Evolutionary conservation across 1,140 invertebrate genomes (phyloP), one percentile per base, ranked within the genome.

Genomic region (Pygmarrhopalites habei): DNA sequence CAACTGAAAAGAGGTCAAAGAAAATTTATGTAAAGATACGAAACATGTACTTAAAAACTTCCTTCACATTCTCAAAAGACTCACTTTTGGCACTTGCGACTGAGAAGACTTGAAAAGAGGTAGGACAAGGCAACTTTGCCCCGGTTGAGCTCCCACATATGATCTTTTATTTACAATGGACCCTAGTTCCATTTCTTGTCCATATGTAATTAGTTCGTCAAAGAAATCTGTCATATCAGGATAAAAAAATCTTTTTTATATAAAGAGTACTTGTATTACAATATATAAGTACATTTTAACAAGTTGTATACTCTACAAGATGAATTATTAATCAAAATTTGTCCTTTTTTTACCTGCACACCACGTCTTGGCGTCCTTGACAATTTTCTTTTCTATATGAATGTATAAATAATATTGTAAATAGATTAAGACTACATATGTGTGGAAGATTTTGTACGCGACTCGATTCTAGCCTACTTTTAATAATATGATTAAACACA

Each of bases 131-230:
- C 62, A 47, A 51, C 35, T 64, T 66, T 71, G 69, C 17, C 69
- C 69, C 21, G 69, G 69, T 46, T 71, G 69, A 4, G 69, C 69
- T 43, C 69, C 69, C 19, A 71, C 69, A 30, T 71, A 71, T 15
- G 66, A 59, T 32, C 69, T 55, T 62, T 65, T 66, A 25, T 66
- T 39, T 17, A 71, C 55, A 2, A 63, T 56, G 43, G 60, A 23
- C 23, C 65, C 65, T 21, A 71, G 15, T 46, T 68, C 67, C 19
- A 71, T 25, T 49, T 65, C 60, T 61, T 71, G 66, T 21, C 58
- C 69, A 19, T 53, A 49, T 60, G 39, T 65, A 26, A 71, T 66
- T 35, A 67, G 30, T n/a, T n/a, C n/a, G n/a, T n/a, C n/a, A n/a
- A n/a, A n/a, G n/a, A n/a, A n/a, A n/a, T n/a, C n/a, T n/a, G n/a